phyloP scores from a whole-genome alignment of 2,888 invertebrate species.

The Arge pagana region DNA sequence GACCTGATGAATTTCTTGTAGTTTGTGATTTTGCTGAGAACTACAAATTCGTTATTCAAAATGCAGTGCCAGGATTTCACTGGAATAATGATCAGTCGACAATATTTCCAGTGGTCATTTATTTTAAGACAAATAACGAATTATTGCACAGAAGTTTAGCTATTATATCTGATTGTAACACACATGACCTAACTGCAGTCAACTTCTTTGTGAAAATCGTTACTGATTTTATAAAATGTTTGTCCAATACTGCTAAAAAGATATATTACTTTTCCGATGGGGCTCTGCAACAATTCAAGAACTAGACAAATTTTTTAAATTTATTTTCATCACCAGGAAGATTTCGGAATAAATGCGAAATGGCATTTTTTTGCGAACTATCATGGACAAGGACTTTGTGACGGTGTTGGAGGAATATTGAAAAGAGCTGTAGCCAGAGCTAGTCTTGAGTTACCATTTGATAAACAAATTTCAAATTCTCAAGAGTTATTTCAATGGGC shows the following conservation, averaged over 20 bases:
- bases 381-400: constrained; percentile 9
- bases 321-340: not conserved
- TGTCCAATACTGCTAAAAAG: not conserved
- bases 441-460: constrained; percentile 5
- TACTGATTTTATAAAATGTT: constrained; percentile 15
- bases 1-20: not conserved
- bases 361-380: constrained; percentile 4
- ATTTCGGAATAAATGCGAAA: constrained; percentile 8
- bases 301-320: constrained; percentile 10
- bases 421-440: not conserved
- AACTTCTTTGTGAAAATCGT: constrained; percentile 22
- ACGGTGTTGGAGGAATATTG: constrained; percentile 7
- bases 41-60: constrained; percentile 30
- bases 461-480: constrained; percentile 21
- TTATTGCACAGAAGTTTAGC: constrained; percentile 29
- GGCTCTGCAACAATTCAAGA: constrained; percentile 9
- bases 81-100: constrained; percentile 29
- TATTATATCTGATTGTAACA: constrained; percentile 31
- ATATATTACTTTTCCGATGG: constrained; percentile 8
- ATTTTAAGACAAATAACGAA: constrained; percentile 27
- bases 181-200: constrained; percentile 32
- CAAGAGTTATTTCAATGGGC: constrained; percentile 24
- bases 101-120: constrained; percentile 26
- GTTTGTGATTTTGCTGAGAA: not conserved
- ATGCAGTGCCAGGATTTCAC: constrained; percentile 30